Percentiles rank a stretch among this genome's conserved stretches.
phyloP scores from a whole-genome alignment of 2,888 invertebrate species.

The Pomacea canaliculata region DNA sequence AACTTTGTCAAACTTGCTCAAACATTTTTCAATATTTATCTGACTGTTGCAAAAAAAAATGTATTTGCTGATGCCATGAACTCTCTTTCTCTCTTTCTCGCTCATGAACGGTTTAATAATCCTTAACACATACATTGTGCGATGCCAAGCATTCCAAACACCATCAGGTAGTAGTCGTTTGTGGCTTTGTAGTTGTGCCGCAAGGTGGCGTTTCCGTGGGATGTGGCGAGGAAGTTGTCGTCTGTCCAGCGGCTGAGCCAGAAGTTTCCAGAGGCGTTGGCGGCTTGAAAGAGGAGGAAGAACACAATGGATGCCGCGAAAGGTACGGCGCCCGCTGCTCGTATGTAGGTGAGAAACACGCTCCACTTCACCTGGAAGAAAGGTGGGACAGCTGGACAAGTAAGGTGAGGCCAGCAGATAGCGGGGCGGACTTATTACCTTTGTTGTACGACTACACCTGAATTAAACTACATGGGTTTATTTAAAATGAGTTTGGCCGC shows the following conservation, averaged over 20 bases:
- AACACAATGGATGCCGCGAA: slow-evolving; percentile 21
- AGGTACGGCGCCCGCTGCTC: slow-evolving; percentile 42
- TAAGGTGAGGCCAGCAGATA: not conserved
- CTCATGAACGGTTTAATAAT: no score
- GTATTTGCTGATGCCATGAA: no score
- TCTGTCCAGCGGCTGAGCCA: slow-evolving; percentile 68
- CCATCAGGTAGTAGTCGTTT: slow-evolving; percentile 24
- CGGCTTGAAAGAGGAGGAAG: slow-evolving; percentile 51
- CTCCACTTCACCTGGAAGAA: slow-evolving; percentile 56
- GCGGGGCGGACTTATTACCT: no score
- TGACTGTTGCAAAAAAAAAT: no score
- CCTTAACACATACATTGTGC: slow-evolving; percentile 20
- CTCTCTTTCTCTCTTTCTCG: no score
- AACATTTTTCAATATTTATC: no score
- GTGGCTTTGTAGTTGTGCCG: not conserved
- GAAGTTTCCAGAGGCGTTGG: slow-evolving; percentile 59
- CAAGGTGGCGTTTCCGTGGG: not conserved
- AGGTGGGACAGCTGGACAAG: no score
- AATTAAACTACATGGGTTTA: no score
- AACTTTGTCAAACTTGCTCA: no score
- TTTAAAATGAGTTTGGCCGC: no score
- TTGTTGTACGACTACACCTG: no score
- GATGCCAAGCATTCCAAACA: slow-evolving; percentile 27
- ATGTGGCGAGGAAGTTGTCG: slow-evolving; percentile 43
- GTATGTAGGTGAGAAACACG: slow-evolving; percentile 60